Conservation (phyloP, 1,140 invertebrate genomes). For the Drosophila simulans region DNA sequence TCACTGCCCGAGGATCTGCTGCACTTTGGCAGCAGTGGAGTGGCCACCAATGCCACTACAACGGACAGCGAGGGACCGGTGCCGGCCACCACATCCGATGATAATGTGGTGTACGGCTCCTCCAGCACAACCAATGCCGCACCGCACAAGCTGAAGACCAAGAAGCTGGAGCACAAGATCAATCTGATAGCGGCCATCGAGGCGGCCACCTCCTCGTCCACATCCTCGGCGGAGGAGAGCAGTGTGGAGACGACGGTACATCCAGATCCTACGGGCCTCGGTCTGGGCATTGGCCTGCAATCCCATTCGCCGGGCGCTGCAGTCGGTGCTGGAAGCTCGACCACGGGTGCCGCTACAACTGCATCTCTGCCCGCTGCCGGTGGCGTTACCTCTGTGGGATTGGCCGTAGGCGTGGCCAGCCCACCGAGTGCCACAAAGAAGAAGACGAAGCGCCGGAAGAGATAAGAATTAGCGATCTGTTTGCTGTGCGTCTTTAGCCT, state of each 20-base stretch:
- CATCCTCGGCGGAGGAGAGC: conserved; percentile 76
- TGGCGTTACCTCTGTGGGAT: conserved; percentile 24
- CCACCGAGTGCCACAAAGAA: conserved; percentile 80
- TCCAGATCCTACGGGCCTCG: conserved; percentile 17
- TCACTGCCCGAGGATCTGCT: conserved; percentile 67
- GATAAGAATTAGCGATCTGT: conserved; percentile 85
- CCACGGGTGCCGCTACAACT: background rate
- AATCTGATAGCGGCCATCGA: conserved; percentile 81
- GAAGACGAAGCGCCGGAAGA: conserved; percentile 82
- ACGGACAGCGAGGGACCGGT: conserved; percentile 76
- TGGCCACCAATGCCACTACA: conserved; percentile 42
- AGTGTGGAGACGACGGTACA: conserved; percentile 60
- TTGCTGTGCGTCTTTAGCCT: conserved; percentile 84
- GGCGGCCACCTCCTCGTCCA: conserved; percentile 80
- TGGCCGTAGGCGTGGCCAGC: conserved; percentile 31
- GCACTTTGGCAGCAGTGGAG: conserved; percentile 63
- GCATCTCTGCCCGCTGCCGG: background rate
- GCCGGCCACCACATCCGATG: conserved; percentile 80
- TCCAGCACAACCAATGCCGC: conserved; percentile 2
- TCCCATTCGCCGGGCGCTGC: background rate
- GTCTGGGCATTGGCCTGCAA: background rate
- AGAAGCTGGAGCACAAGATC: conserved; percentile 81
- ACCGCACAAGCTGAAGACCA: conserved; percentile 74
- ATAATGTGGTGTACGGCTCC: conserved; percentile 51
- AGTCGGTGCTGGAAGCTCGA: background rate